These are phyloP conservation scores for Monochamus saltuarius DNA, from an alignment of 1,140 invertebrate species.

Conservation along the genomic window DNA sequence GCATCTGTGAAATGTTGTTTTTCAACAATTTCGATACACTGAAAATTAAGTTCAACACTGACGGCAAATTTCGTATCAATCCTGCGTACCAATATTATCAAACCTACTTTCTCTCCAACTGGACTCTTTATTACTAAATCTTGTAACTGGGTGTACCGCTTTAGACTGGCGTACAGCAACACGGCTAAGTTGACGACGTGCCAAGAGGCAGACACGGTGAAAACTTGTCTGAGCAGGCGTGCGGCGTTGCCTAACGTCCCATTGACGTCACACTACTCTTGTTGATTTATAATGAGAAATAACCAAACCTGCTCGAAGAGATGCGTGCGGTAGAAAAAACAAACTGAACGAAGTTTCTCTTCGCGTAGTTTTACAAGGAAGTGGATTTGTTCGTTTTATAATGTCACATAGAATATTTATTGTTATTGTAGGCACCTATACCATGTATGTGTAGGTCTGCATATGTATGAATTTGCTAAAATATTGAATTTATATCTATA, in stretches of 20 bases:
- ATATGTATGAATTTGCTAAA: too few relatives aligned
- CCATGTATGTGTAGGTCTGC: too few relatives aligned
- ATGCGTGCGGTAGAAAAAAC: slow-evolving; percentile 19
- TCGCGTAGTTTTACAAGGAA: too few relatives aligned
- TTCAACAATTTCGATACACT: too few relatives aligned
- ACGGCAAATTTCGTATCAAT: slow-evolving; percentile 8
- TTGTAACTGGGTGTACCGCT: slow-evolving; percentile 33
- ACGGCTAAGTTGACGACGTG: slow-evolving; percentile 5
- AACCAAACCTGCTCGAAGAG: slow-evolving; percentile 36
- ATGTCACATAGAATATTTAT: too few relatives aligned
- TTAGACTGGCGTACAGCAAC: slow-evolving; percentile 21
- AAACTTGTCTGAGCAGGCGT: slow-evolving; percentile 18
- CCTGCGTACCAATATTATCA: slow-evolving; percentile 14
- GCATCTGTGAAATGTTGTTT: too few relatives aligned
- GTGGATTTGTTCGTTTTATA: too few relatives aligned
- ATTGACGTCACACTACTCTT: slow-evolving; percentile 45
- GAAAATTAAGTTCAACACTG: not conserved
- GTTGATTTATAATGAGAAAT: slow-evolving; percentile 51
- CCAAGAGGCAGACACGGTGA: slow-evolving; percentile 15
- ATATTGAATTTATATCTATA: too few relatives aligned
- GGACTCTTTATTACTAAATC: slow-evolving; percentile 33
- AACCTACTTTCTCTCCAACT: slow-evolving; percentile 36
- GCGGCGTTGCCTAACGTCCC: slow-evolving; percentile 37
- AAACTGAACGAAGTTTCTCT: too few relatives aligned
- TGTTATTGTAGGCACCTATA: too few relatives aligned